Conservation (phyloP, 2,113 vertebrate genomes). For the Anhinga anhinga region DNA sequence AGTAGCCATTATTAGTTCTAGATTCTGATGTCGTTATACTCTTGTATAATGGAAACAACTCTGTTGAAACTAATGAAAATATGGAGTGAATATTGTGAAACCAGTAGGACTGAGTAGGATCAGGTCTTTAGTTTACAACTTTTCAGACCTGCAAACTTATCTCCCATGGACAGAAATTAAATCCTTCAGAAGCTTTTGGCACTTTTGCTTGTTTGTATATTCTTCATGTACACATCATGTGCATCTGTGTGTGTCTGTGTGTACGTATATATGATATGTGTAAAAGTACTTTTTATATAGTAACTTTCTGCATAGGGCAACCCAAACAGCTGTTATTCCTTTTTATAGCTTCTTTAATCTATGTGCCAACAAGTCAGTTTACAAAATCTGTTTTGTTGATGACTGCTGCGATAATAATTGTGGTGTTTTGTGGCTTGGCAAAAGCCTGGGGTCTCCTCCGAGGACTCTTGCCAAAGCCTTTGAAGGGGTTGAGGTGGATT, state of each 20-base stretch:
- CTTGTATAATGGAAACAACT: background rate
- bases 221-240: slow-evolving; percentile 43
- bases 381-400: slow-evolving; percentile 88
- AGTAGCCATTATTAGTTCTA: background rate
- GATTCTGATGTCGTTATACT: background rate
- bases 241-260: slow-evolving; percentile 47
- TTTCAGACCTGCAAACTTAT: slow-evolving; percentile 28
- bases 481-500: slow-evolving; percentile 85
- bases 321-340: slow-evolving; percentile 84
- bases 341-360: slow-evolving; percentile 87
- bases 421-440: slow-evolving; percentile 89
- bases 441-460: slow-evolving; percentile 83
- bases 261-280: slow-evolving; percentile 65
- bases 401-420: slow-evolving; percentile 84
- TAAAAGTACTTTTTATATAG: slow-evolving; percentile 78
- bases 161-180: slow-evolving; percentile 7
- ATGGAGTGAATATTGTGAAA: background rate
- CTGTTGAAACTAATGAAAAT: background rate
- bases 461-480: slow-evolving; percentile 86
- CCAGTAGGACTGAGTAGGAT: background rate
- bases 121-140: slow-evolving; percentile 1
- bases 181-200: slow-evolving; percentile 46
- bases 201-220: slow-evolving; percentile 45
- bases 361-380: slow-evolving; percentile 87
- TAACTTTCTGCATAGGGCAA: slow-evolving; percentile 77